phyloP scores from a whole-genome alignment of 2,888 invertebrate species.

The Agrochola macilenta region DNA sequence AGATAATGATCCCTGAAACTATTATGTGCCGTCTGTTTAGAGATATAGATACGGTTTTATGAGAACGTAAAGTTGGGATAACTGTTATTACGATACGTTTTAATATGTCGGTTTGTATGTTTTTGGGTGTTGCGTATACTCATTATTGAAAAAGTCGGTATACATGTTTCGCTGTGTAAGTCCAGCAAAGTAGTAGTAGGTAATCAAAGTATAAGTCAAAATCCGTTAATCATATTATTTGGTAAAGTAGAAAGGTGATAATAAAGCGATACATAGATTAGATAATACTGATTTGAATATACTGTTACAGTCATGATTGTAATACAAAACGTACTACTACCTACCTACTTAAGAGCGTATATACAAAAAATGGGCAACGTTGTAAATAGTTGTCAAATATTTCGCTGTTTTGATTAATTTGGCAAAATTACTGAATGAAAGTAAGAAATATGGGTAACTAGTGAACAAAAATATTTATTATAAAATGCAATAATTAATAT shows the following conservation, averaged over 20 bases:
- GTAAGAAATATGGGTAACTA: too few species aligned
- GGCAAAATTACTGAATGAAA: too few species aligned
- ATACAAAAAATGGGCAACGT: too few species aligned
- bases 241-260: background rate
- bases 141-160: slow-evolving; percentile 15
- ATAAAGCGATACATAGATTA: background rate
- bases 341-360: too few species aligned
- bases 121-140: slow-evolving; percentile 33
- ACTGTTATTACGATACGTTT: slow-evolving; percentile 58
- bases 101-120: slow-evolving; percentile 45
- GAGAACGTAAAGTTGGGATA: slow-evolving; percentile 48
- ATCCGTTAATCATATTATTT: background rate
- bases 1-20: slow-evolving; percentile 67
- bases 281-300: background rate
- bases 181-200: too few species aligned
- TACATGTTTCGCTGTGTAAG: slow-evolving; percentile 9
- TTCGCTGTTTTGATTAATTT: too few species aligned
- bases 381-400: too few species aligned
- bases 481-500: too few species aligned
- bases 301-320: background rate
- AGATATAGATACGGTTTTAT: slow-evolving; percentile 56
- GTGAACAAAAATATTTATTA: too few species aligned
- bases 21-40: slow-evolving; percentile 50
- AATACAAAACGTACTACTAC: background rate
- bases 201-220: background rate